Evolutionary conservation across 2,113 vertebrate genomes (phyloP).

Genomic region (Apistogramma diplotaenia): DNA sequence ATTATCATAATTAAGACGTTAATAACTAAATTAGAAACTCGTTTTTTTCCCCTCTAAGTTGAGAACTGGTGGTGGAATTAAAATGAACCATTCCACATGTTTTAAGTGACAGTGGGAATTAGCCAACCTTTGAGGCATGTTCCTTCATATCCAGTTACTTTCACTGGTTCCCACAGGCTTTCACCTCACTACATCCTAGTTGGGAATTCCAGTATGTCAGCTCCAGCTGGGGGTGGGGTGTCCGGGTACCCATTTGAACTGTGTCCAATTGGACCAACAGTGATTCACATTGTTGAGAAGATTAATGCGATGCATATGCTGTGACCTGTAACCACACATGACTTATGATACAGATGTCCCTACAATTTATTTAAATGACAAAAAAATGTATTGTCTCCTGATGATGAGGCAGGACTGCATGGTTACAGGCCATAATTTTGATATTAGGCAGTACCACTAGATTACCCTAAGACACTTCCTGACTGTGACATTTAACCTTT

Average conservation of each 20-base stretch:
- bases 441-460: slow-evolving; percentile 5
- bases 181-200: slow-evolving; percentile 18
- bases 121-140: slow-evolving; percentile 30
- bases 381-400: background rate
- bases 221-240: slow-evolving; percentile 39
- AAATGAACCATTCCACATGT: background rate
- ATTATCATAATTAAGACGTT: background rate
- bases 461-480: slow-evolving; percentile 52
- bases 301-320: background rate
- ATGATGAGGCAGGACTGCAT: background rate
- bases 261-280: background rate
- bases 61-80: background rate
- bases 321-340: background rate
- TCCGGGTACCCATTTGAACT: slow-evolving; percentile 3
- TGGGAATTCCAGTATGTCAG: slow-evolving; percentile 45
- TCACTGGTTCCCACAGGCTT: slow-evolving; percentile 44
- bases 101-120: slow-evolving; percentile 3
- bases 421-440: background rate
- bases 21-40: background rate
- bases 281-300: slow-evolving; percentile 14
- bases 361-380: background rate
- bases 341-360: background rate
- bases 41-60: background rate
- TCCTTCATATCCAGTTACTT: slow-evolving; percentile 39
- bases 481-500: slow-evolving; percentile 63